Evolutionary conservation across 2,797 vertebrate species (phyloP).

Genomic region (Melopsittacus undulatus): DNA sequence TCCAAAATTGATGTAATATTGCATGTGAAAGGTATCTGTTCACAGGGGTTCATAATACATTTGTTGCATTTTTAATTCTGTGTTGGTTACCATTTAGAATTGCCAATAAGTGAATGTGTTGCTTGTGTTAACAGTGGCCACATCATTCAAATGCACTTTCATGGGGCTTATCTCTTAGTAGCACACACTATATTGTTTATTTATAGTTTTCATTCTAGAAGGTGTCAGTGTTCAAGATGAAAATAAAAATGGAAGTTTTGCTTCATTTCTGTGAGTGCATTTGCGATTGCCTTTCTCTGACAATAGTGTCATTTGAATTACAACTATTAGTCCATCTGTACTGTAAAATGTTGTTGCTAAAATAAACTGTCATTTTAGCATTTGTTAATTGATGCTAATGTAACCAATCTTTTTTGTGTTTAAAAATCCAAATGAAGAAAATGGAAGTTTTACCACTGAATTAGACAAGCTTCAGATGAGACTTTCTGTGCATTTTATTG

Average conservation of each 20-base stretch:
- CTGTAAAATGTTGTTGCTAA: background rate
- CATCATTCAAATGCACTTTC: constrained; percentile 5
- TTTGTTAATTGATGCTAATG: background rate
- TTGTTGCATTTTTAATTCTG: background rate
- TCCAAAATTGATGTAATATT: background rate
- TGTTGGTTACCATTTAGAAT: background rate
- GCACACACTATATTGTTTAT: background rate
- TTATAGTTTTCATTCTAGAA: background rate
- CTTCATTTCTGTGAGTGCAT: background rate
- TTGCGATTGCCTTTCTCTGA: background rate
- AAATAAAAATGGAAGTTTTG: constrained; percentile 7
- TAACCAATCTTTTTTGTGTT: background rate
- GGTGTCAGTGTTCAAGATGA: background rate
- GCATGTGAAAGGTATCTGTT: background rate
- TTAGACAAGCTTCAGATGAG: background rate
- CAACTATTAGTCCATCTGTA: background rate
- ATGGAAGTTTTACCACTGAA: background rate
- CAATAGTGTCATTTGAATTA: background rate
- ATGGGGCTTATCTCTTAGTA: background rate
- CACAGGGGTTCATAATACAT: background rate
- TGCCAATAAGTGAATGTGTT: background rate
- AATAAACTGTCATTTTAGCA: background rate
- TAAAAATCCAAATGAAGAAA: background rate
- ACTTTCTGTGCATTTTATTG: background rate
- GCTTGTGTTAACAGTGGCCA: background rate